These are phyloP conservation scores for Bellardia pandia DNA, from an alignment of 2,888 invertebrate species.

Conservation along the genomic window DNA sequence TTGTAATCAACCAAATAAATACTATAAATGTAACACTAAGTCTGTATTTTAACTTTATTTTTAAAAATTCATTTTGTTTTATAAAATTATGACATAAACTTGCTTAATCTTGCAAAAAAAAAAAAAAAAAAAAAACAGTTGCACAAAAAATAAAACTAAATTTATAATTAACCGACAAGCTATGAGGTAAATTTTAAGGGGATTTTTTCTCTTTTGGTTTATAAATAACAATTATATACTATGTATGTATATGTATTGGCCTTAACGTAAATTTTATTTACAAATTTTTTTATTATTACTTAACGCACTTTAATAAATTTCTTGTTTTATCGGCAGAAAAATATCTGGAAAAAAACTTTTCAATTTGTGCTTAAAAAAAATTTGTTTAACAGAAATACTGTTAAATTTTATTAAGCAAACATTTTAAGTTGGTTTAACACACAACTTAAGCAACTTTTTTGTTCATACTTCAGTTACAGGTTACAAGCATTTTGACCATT, in stretches of 20 bases:
- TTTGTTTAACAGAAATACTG: not conserved
- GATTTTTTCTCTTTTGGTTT: not conserved
- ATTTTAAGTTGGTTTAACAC: not conserved
- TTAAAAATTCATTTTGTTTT: too few species aligned
- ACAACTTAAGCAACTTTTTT: constrained; percentile 1
- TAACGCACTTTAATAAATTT: constrained; percentile 26
- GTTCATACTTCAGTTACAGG: not conserved
- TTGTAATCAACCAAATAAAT: constrained; percentile 8
- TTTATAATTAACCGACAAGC: not conserved
- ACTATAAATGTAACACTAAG: constrained; percentile 3
- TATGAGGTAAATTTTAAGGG: not conserved
- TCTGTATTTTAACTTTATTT: not conserved
- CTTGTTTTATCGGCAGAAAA: too few species aligned
- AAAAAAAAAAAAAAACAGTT: not conserved
- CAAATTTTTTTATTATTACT: constrained; percentile 1
- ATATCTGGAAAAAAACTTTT: not conserved
- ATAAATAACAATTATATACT: not conserved
- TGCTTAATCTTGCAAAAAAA: not conserved
- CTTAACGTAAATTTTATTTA: constrained; percentile 16
- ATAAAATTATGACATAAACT: constrained; percentile 1
- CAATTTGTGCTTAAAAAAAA: not conserved
- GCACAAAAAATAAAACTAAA: not conserved
- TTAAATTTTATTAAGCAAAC: constrained; percentile 29
- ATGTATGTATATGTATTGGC: not conserved
- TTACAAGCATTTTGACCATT: constrained; percentile 5